These are phyloP conservation scores for Brachionus asplanchnoidis DNA, from an alignment of 1,140 invertebrate species.

Conservation along the genomic window DNA sequence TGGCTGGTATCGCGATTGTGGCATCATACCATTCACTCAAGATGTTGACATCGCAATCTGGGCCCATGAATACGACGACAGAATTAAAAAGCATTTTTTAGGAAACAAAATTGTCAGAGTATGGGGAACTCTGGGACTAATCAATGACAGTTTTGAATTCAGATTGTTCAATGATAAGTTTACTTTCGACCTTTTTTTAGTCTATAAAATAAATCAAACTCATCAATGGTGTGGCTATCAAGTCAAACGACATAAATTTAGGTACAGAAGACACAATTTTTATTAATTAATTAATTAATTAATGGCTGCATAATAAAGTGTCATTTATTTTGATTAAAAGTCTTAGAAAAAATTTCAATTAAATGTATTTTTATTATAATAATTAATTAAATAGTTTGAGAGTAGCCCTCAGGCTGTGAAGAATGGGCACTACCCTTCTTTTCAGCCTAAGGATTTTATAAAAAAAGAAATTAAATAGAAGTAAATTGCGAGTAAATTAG, in stretches of 20 bases:
- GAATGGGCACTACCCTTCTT: too few species aligned
- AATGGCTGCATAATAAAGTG: too few species aligned
- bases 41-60: conserved; percentile 28
- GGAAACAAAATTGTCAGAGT: conserved; percentile 14
- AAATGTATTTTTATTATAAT: too few species aligned
- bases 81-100: conserved; percentile 22
- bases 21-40: conserved; percentile 25
- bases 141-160: conserved; percentile 32
- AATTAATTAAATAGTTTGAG: too few species aligned
- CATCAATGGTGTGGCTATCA: conserved; percentile 36
- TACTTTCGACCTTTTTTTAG: conserved; percentile 27
- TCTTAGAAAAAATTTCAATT: too few species aligned
- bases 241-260: conserved; percentile 34
- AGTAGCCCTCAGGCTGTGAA: too few species aligned
- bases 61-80: background rate
- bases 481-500: too few species aligned
- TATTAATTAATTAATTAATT: too few species aligned
- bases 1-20: conserved; percentile 35
- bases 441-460: too few species aligned
- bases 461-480: too few species aligned
- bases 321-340: too few species aligned
- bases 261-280: background rate
- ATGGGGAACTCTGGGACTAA: conserved; percentile 5
- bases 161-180: conserved; percentile 20
- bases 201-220: background rate